Conservation (phyloP, 2,113 vertebrate species). For the Gallinago undulata region DNA sequence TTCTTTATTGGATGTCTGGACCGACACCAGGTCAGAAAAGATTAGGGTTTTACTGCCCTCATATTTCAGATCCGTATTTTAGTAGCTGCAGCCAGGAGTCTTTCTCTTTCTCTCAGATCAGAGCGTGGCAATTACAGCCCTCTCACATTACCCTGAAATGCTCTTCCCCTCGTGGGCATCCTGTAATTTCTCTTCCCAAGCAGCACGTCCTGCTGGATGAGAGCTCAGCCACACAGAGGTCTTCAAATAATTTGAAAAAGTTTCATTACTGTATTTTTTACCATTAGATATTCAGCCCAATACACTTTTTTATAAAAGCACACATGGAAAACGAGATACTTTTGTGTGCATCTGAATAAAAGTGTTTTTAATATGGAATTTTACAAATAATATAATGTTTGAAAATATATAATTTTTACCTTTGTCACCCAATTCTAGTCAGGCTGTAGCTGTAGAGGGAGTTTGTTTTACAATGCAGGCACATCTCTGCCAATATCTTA, state of each 20-base stretch:
- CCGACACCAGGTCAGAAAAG: neutral
- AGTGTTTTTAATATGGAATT: neutral
- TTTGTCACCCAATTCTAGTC: neutral
- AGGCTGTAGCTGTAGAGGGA: neutral
- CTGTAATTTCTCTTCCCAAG: conserved; percentile 27
- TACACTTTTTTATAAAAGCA: neutral
- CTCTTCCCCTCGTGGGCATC: neutral
- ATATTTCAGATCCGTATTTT: conserved; percentile 41
- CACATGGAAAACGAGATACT: neutral
- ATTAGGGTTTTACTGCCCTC: conserved; percentile 27
- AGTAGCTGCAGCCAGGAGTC: neutral
- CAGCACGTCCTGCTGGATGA: neutral
- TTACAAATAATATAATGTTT: neutral
- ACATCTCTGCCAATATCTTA: conserved; percentile 52
- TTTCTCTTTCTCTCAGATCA: conserved; percentile 8
- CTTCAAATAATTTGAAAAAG: neutral
- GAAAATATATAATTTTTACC: neutral
- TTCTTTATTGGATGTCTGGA: conserved; percentile 2
- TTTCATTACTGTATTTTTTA: neutral
- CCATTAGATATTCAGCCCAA: neutral
- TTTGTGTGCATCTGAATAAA: neutral
- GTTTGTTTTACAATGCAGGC: conserved; percentile 26
- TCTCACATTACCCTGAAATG: conserved; percentile 25
- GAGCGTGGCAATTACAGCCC: neutral
- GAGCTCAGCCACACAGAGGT: neutral